phyloP scores from a whole-genome alignment of 2,113 vertebrate species.

The Oncorhynchus nerka region DNA sequence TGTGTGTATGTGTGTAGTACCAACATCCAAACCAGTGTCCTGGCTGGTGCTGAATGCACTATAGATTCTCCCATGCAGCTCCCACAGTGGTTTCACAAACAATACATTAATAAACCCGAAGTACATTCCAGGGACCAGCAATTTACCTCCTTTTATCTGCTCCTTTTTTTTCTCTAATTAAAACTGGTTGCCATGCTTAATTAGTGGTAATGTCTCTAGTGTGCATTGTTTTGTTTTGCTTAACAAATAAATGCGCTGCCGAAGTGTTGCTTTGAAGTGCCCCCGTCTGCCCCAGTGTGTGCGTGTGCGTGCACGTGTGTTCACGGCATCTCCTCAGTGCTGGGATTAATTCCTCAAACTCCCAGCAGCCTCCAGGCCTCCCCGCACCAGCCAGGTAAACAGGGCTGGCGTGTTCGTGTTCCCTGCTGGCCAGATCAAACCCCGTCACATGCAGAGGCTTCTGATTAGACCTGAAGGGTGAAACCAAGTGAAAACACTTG shows the following conservation, averaged over 20 bases:
- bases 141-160: background rate
- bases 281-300: background rate
- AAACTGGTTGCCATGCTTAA: conserved; percentile 42
- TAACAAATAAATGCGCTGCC: conserved; percentile 23
- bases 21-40: too few species aligned
- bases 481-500: conserved; percentile 24
- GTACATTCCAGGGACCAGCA: conserved; percentile 39
- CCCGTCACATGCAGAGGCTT: conserved; percentile 10
- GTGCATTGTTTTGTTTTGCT: background rate
- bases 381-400: conserved; percentile 36
- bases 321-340: conserved; percentile 9
- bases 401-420: conserved; percentile 18
- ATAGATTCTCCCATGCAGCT: background rate
- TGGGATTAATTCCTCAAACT: conserved; percentile 10
- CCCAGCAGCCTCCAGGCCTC: conserved; percentile 13
- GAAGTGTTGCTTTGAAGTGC: conserved; percentile 28
- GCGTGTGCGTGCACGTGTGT: background rate
- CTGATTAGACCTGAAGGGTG: conserved; percentile 47
- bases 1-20: too few species aligned
- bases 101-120: conserved; percentile 50
- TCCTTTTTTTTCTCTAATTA: conserved; percentile 51
- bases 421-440: conserved; percentile 51
- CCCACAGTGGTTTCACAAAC: background rate
- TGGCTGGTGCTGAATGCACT: too few species aligned
- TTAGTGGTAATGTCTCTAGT: conserved; percentile 45